Percentiles rank a stretch among this genome's conserved stretches.
These are phyloP conservation scores for Entelurus aequoreus DNA, from an alignment of 2,113 vertebrate species.

Conservation along the genomic window DNA sequence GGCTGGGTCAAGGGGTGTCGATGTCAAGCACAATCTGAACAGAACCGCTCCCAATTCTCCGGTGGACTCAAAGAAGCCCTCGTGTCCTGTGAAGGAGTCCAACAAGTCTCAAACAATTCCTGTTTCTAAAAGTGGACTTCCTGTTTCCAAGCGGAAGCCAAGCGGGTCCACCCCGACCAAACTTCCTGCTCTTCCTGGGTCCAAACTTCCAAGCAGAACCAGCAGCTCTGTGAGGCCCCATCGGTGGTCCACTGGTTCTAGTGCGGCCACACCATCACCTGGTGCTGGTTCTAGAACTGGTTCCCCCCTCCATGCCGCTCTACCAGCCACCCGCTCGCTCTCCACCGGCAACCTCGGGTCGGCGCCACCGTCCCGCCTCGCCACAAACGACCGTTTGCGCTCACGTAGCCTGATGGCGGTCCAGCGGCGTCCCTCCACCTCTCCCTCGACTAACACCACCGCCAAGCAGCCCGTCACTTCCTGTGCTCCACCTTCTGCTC, in stretches of 20 bases:
- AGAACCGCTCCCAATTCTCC: not conserved
- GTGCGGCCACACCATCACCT: conserved; percentile 60
- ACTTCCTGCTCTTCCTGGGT: conserved; percentile 9
- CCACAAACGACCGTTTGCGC: conserved; percentile 78
- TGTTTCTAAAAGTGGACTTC: conserved; percentile 27
- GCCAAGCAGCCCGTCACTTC: conserved; percentile 63
- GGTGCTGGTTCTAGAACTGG: conserved; percentile 36
- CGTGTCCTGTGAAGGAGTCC: not conserved
- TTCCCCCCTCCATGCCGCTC: conserved; percentile 66
- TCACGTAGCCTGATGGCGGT: conserved; percentile 92
- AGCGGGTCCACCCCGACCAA: conserved; percentile 1
- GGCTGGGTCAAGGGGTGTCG: conserved; percentile 25
- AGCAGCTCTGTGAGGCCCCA: conserved; percentile 14
- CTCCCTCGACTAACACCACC: conserved; percentile 63
- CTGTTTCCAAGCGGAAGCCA: conserved; percentile 11
- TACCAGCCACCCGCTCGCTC: conserved; percentile 72
- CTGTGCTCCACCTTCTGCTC: conserved; percentile 35
- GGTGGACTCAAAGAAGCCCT: conserved; percentile 24
- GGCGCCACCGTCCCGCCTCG: conserved; percentile 14
- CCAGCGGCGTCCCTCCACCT: conserved; percentile 68
- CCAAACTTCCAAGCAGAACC: not conserved
- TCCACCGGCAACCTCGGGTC: conserved; percentile 78
- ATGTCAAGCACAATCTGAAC: not conserved
- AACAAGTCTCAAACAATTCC: conserved; percentile 15
- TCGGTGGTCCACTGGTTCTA: conserved; percentile 27